Evolutionary conservation across 1,140 invertebrate species (phyloP), one percentile per base, ranked within the genome.

Genomic region (Cyclargus thomasi): DNA sequence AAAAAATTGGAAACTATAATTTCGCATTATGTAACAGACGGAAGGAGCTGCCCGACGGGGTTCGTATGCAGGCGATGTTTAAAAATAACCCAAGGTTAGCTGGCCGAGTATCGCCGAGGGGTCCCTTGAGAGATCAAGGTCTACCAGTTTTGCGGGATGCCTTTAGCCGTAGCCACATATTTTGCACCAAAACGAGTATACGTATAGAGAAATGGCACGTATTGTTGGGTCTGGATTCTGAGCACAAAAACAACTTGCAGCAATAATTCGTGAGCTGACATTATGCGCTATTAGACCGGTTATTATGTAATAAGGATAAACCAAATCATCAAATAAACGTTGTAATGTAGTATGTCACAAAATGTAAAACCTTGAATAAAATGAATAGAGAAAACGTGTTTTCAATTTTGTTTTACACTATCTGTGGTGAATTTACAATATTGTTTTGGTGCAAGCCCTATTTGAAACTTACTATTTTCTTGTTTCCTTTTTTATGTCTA

Each of bases 61-160:
- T 84, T 83, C 83, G 82, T 78, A 85, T 88, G 84, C 85, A 86
- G 75, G 75, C 76, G 76, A 75, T 76, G 79, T 81, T 82, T 88
- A 86, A 88, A 90, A 90, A 90, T 90, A 90, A 86, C 85, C 73
- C 85, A 90, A 88, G 87, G 87, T 86, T 88, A 88, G 77, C 81
- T 71, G 74, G 81, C 79, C 76, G 79, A 75, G 76, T 67, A 78
- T 76, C 74, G 73, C 73, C 71, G 80, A 86, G 85, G 29, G 85
- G 85, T 90, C 81, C 85, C 83, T 88, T 85, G 85, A 85, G 69
- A 83, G 78, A 86, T 85, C 87, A 90, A 90, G 87, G 87, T 77
- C 83, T 81, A 87, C 87, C 79, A 85, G 85, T 90, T 88, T 73
- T 72, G 75, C 80, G 77, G 84, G 84, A 85, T 84, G 76, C 79